Evolutionary conservation across 2,888 invertebrate genomes (phyloP), one percentile per base, ranked within the genome.

Genomic region (Noctua janthina): DNA sequence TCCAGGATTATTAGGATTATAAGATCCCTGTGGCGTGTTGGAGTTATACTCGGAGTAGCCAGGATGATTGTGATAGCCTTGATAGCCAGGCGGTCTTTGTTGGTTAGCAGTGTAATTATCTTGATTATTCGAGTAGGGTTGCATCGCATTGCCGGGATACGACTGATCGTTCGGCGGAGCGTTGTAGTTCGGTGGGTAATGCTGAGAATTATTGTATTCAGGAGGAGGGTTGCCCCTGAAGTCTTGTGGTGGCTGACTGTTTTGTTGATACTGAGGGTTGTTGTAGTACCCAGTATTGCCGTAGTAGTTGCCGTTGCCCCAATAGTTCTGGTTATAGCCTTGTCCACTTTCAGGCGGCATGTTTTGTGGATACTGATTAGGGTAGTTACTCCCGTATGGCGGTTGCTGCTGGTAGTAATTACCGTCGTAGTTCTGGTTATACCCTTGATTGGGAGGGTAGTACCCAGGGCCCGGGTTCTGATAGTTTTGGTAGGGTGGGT

Each of bases 391-490:
- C 43, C 92, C 91, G 66, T 94, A 96, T 0, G 94, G 94, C 10
- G 94, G 88, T 76, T 90, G 93, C 81, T 96, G 96, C 74, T 94
- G 95, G 80, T 97, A 97, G 88, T 96, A 97, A 84, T 95, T 95
- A 75, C 87, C 92, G 46, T 95, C 95, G 80, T 95, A 96, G 85
- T 96, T 96, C 86, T 96, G 95, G 79, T 95, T 96, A 85, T 95
- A 97, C 4, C 92, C 92, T 90, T 95, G 97, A 87, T 97, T 97
- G 56, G 97, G 97, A 29, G 97, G 97, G 90, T 97, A 96, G 77
- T 94, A 96, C 0, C 95, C 96, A 10, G 94, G 91, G 2, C 91
- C 91, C 10, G 92, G 90, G 84, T 95, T 95, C 81, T 95, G 96
- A 78, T 96, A 97, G 77, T 95, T 95, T 0, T 95, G 94, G 79